Conservation (phyloP, 2,888 invertebrate species). For the Artemia sinica region DNA sequence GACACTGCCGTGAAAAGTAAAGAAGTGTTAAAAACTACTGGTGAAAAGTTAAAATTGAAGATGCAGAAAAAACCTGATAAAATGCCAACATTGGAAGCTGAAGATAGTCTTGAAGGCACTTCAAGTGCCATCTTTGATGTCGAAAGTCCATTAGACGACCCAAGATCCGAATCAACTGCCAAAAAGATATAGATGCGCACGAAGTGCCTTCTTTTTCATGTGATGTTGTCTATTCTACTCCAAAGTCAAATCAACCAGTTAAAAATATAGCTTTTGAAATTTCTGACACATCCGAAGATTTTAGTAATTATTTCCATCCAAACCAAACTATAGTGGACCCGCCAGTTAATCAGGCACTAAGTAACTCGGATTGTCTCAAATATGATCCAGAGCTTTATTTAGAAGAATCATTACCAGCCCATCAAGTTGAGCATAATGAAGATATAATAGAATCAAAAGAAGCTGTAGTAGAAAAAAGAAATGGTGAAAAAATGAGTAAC, state of each 20-base stretch:
- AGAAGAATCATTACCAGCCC: too few species aligned
- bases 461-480: too few species aligned
- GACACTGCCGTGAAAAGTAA: constrained; percentile 18
- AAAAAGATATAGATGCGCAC: neutral
- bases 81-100: neutral
- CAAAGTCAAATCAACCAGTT: neutral
- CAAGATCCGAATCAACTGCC: neutral
- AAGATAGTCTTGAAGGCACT: constrained; percentile 9
- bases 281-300: neutral
- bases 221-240: constrained; percentile 1
- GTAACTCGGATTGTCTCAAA: too few species aligned
- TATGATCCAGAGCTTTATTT: too few species aligned
- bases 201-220: neutral
- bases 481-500: too few species aligned
- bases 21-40: constrained; percentile 19
- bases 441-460: too few species aligned
- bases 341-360: too few species aligned
- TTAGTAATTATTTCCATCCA: neutral
- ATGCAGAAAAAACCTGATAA: neutral
- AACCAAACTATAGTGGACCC: neutral
- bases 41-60: constrained; percentile 18
- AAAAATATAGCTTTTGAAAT: neutral
- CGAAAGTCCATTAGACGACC: neutral
- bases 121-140: constrained; percentile 1
- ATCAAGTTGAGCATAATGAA: too few species aligned